phyloP scores from a whole-genome alignment of 1,140 invertebrate species.

The Cydia strobilella region DNA sequence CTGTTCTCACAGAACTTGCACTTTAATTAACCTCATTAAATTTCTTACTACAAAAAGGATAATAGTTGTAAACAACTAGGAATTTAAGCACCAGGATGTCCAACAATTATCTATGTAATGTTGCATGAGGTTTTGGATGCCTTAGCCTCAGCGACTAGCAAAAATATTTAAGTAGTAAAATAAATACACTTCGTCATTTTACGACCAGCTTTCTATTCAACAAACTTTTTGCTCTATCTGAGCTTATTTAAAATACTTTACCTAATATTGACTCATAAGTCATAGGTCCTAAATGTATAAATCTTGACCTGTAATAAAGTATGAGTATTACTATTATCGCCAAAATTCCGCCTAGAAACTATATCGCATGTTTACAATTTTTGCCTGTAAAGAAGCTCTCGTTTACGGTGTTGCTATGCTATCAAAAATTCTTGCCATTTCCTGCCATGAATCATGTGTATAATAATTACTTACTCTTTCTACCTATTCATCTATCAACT shows the following conservation, averaged over 20 bases:
- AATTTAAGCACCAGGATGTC: slow-evolving; percentile 1
- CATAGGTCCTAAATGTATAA: too few species aligned
- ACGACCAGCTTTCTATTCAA: too few species aligned
- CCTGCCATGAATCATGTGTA: slow-evolving; percentile 41
- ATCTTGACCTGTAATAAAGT: too few species aligned
- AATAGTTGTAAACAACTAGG: neutral
- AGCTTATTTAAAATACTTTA: neutral
- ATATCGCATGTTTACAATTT: neutral
- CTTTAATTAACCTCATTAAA: slow-evolving; percentile 29
- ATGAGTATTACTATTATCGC: too few species aligned
- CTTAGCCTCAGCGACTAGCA: neutral
- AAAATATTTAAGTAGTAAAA: too few species aligned
- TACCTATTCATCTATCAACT: slow-evolving; percentile 44
- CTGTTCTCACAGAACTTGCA: slow-evolving; percentile 28
- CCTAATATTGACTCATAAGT: too few species aligned
- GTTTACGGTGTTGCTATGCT: slow-evolving; percentile 16
- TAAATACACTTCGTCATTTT: too few species aligned
- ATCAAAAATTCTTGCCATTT: slow-evolving; percentile 38
- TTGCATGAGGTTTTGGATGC: neutral
- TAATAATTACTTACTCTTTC: slow-evolving; percentile 42
- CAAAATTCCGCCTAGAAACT: neutral
- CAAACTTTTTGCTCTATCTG: neutral
- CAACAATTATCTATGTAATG: neutral
- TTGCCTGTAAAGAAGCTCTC: neutral
- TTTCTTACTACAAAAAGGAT: slow-evolving; percentile 21